Base-by-base conservation (phyloP, 1,140 invertebrate genomes). In the Wiebesia pumilae region DNA sequence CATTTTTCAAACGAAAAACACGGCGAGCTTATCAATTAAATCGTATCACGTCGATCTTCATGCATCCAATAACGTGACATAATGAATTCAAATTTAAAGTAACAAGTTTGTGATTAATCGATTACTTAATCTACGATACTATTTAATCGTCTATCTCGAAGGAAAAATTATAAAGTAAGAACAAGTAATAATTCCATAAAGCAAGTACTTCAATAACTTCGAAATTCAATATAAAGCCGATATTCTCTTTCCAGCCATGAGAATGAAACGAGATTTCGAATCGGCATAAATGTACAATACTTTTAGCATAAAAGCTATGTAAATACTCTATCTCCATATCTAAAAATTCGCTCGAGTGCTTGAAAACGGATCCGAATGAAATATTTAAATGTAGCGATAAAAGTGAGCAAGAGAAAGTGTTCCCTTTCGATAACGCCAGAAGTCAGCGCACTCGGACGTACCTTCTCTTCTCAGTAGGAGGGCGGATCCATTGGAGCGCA, bases 341-440 rank as follows among this genome's bases (percentile, higher is more conserved):
- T 16, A 69, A 69, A 35, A 12, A 69, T 16, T 6, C 0, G 14
- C 14, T 16, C 19, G 38, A 14, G 38, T 16, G 16, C 35, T 16
- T 14, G 19, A 54, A 7, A 43, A 21, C 21, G 12, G 7, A 43
- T 27, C 9, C 9, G 24, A n/a, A 75, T 4, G 24, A 43, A 75
- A 21, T n/a, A n/a, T n/a, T n/a, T n/a, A n/a, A n/a, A n/a, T n/a
- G 27, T 1, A 75, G 24, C 14, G 9, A n/a, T 33, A 75, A 43
- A 62, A 75, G 4, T 27, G 16, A 75, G 3, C 10, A 9, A n/a
- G 83, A 80, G 83, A 85, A 85, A 80, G 83, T 54, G 83, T 54
- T 85, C 65, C 62, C 83, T 67, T 85, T 85, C 43, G 75, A 75
- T 75, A 78, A 84, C 21, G 54, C 35, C 19, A 58, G 51, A 62